These are phyloP conservation scores for Brachionus koreanus DNA, from an alignment of 1,140 invertebrate species.

Conservation along the genomic window DNA sequence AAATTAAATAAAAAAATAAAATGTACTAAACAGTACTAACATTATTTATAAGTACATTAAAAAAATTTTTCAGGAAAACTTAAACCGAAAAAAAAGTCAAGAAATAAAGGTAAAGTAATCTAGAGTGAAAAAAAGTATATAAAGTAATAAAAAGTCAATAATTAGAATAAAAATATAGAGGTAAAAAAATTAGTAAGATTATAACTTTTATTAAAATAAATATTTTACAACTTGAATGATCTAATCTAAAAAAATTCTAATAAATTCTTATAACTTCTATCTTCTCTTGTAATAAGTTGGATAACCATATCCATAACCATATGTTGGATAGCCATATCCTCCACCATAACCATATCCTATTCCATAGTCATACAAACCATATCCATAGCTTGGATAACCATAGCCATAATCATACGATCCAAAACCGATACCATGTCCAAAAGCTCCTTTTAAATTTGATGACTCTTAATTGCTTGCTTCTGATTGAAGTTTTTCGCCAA, in stretches of 20 bases:
- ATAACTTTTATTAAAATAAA: too few relatives aligned
- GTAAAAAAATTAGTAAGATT: too few relatives aligned
- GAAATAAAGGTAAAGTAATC: too few relatives aligned
- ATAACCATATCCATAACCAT: not conserved
- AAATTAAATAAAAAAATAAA: too few relatives aligned
- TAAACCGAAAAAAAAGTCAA: too few relatives aligned
- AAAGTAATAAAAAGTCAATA: not conserved
- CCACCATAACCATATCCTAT: not conserved
- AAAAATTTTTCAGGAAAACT: too few relatives aligned
- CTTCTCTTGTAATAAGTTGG: not conserved
- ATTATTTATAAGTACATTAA: too few relatives aligned
- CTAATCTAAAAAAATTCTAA: not conserved
- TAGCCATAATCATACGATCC: not conserved
- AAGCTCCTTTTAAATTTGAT: not conserved
- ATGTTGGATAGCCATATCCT: not conserved
- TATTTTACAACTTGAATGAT: not conserved
- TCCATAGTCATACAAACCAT: not conserved
- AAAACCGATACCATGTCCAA: not conserved
- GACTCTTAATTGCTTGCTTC: not conserved
- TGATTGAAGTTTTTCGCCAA: not conserved
- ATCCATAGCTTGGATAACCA: not conserved
- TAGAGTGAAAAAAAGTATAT: not conserved
- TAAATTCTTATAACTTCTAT: not conserved
- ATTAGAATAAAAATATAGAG: too few relatives aligned
- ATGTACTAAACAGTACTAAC: too few relatives aligned